phyloP scores from a whole-genome alignment of 1,140 invertebrate genomes.

The Drosophila rufa region DNA sequence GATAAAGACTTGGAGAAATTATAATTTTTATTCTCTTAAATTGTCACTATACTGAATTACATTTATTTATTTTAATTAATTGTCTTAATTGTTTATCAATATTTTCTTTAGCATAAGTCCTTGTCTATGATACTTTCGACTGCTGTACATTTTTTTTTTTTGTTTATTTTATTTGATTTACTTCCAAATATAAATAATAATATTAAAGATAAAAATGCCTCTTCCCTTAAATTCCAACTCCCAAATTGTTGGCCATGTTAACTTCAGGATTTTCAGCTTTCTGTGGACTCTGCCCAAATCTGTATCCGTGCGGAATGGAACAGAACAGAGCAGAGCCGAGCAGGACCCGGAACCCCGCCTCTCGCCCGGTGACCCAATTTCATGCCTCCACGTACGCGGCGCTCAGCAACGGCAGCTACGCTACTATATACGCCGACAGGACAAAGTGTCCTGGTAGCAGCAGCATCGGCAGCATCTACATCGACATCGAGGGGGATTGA shows the following conservation, averaged over 20 bases:
- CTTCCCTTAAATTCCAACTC: neutral
- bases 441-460: neutral
- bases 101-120: neutral
- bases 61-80: neutral
- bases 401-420: slow-evolving; percentile 45
- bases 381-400: slow-evolving; percentile 65
- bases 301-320: slow-evolving; percentile 31
- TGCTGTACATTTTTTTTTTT: too few relatives aligned
- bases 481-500: slow-evolving; percentile 50
- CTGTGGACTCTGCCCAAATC: slow-evolving; percentile 15
- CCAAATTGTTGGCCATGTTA: neutral
- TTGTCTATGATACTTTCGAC: too few relatives aligned
- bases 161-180: neutral
- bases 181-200: neutral
- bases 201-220: neutral
- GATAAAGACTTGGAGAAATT: too few relatives aligned
- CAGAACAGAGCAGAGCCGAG: slow-evolving; percentile 1
- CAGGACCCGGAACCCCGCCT: slow-evolving; percentile 38
- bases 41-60: too few relatives aligned
- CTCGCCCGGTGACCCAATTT: slow-evolving; percentile 67
- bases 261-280: slow-evolving; percentile 3
- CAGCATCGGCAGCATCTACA: neutral
- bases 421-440: neutral
- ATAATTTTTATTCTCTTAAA: neutral
- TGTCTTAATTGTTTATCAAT: neutral